Conservation (phyloP, 1,140 invertebrate genomes). For the Lucilia sericata region DNA sequence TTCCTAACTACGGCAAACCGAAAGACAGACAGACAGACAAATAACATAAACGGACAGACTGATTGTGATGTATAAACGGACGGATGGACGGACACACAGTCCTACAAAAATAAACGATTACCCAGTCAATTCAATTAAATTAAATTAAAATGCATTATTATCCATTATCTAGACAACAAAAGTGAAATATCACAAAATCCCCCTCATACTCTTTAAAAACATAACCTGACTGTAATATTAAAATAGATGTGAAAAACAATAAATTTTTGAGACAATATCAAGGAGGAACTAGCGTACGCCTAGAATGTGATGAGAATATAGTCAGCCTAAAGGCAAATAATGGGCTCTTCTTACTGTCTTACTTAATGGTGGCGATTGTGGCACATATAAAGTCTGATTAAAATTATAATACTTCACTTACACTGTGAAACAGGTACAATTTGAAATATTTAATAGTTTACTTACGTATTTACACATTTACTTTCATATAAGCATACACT, state of each 20-base stretch:
- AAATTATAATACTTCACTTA: not conserved
- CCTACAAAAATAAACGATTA: not conserved
- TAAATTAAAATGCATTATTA: not conserved
- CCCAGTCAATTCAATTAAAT: conserved; percentile 6
- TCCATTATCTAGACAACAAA: not conserved
- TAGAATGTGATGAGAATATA: not conserved
- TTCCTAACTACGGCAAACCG: too few relatives aligned
- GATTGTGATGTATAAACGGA: too few relatives aligned
- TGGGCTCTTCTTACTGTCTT: not conserved
- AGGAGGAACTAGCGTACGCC: not conserved
- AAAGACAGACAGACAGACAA: too few relatives aligned
- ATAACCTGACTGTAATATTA: not conserved
- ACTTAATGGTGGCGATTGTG: not conserved
- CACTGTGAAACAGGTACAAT: not conserved
- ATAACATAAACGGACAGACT: too few relatives aligned
- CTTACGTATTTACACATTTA: not conserved
- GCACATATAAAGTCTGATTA: not conserved
- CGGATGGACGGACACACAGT: too few relatives aligned
- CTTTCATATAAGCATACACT: too few relatives aligned
- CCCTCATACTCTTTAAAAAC: not conserved
- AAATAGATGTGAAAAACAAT: not conserved
- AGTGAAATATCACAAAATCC: not conserved
- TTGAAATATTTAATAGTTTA: conserved; percentile 10
- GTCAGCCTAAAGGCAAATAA: not conserved
- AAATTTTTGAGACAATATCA: not conserved